Evolutionary conservation across 2,113 vertebrate genomes (phyloP), one percentile per base, ranked within the genome.

Genomic region (Marmota flaviventris): DNA sequence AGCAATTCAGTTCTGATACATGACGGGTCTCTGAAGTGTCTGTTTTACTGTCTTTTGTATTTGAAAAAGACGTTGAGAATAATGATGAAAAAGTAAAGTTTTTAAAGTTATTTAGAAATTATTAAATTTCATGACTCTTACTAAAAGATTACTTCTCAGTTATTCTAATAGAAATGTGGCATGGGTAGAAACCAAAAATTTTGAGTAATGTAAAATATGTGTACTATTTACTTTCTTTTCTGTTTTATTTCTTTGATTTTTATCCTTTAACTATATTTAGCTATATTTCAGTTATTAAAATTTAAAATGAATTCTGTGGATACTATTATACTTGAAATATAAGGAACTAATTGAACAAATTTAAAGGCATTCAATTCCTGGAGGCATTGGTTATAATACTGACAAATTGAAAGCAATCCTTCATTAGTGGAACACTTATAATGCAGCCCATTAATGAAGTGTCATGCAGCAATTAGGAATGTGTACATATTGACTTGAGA

Each of bases 221-320:
- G 70, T 78, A 29, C 17, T 85, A 56, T 93, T 96, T 14, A 69
- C 24, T 18, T 79, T 65, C 11, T 78, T 4, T 42, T 45, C 0
- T 90, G 3, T 78, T 85, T 42, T 58, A 5, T 45, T 37, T 17
- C 25, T 58, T 58, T 70, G 37, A 27, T 37, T 79, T 92, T 65
- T 65, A 37, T 69, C 37, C 37, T 81, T 84, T 69, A 65, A 51
- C 20, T 45, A 45, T 45, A 45, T 86, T 86, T 3, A 92, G 53
- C 14, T 53, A 4, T 93, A n/a, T 65, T 92, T 92, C 70, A 89
- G 27, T 18, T 65, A 32, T 87, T 92, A 20, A 78, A 18, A 84
- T 89, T 93, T 53, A 18, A 85, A 89, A 63, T 78, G 39, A 88
- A 67, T 77, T 95, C 16, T 95, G 7, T 24, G 42, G 27, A 53